Conservation (phyloP, 2,888 invertebrate genomes). For the Orchesella flavescens region DNA sequence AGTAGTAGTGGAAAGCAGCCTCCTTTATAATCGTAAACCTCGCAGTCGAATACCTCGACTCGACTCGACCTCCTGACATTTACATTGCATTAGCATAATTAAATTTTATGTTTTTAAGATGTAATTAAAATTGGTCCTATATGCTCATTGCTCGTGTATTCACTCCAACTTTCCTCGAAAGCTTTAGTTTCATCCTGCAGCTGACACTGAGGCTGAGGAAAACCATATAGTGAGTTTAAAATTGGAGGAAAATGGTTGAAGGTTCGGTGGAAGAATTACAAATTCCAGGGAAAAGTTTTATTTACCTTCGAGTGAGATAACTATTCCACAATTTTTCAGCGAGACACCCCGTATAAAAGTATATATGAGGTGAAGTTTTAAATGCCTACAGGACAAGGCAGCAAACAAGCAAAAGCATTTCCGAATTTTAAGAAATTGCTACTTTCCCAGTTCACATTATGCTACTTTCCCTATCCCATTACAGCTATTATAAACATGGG, state of each 20-base stretch:
- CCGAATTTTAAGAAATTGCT: slow-evolving; percentile 42
- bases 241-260: neutral
- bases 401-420: slow-evolving; percentile 28
- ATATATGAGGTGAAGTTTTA: neutral
- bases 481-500: slow-evolving; percentile 48
- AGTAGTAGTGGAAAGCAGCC: neutral
- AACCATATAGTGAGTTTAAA: neutral
- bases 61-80: slow-evolving; percentile 42
- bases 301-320: slow-evolving; percentile 8
- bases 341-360: neutral
- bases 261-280: neutral
- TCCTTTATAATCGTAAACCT: slow-evolving; percentile 19
- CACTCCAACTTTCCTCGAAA: neutral
- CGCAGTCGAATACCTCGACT: slow-evolving; percentile 24
- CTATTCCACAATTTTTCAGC: neutral
- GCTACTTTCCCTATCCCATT: slow-evolving; percentile 21
- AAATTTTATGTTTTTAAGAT: slow-evolving; percentile 56
- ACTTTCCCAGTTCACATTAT: neutral
- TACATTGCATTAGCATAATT: slow-evolving; percentile 63
- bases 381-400: slow-evolving; percentile 7
- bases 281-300: slow-evolving; percentile 29
- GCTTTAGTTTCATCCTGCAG: neutral
- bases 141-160: neutral
- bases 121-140: slow-evolving; percentile 53
- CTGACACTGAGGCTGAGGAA: neutral